Evolutionary conservation across 1,140 invertebrate genomes (phyloP).

Genomic region (Akabosia matsudoensis): DNA sequence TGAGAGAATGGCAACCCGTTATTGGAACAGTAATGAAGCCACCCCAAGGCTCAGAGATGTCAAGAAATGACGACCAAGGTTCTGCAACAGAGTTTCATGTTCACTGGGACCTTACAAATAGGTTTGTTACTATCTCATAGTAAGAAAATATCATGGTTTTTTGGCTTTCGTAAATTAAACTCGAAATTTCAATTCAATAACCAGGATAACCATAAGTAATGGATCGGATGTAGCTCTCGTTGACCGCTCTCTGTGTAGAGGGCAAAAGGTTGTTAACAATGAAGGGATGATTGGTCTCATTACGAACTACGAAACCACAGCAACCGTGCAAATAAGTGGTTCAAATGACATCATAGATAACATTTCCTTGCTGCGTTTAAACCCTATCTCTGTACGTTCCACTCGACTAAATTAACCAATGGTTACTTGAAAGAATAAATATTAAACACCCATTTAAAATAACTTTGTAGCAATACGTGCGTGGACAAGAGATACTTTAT

Average conservation of each 20-base stretch:
- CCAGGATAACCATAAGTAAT: neutral
- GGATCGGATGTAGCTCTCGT: slow-evolving; percentile 17
- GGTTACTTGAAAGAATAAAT: no score
- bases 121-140: neutral
- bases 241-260: slow-evolving; percentile 35
- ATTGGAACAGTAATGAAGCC: slow-evolving; percentile 25
- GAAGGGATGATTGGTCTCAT: slow-evolving; percentile 30
- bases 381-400: slow-evolving; percentile 64
- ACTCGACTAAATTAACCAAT: no score
- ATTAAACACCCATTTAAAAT: neutral
- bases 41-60: neutral
- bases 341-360: slow-evolving; percentile 80
- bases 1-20: slow-evolving; percentile 12
- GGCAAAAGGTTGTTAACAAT: slow-evolving; percentile 26
- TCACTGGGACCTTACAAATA: slow-evolving; percentile 33
- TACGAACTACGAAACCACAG: slow-evolving; percentile 67
- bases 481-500: slow-evolving; percentile 35
- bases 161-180: neutral
- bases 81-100: slow-evolving; percentile 22
- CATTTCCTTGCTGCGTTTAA: slow-evolving; percentile 72
- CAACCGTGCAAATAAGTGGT: slow-evolving; percentile 78
- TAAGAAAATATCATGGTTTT: neutral
- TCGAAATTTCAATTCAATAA: neutral
- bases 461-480: slow-evolving; percentile 28
- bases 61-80: neutral